Conservation (phyloP, 1,140 invertebrate species). For the Drosophila sproati region DNA sequence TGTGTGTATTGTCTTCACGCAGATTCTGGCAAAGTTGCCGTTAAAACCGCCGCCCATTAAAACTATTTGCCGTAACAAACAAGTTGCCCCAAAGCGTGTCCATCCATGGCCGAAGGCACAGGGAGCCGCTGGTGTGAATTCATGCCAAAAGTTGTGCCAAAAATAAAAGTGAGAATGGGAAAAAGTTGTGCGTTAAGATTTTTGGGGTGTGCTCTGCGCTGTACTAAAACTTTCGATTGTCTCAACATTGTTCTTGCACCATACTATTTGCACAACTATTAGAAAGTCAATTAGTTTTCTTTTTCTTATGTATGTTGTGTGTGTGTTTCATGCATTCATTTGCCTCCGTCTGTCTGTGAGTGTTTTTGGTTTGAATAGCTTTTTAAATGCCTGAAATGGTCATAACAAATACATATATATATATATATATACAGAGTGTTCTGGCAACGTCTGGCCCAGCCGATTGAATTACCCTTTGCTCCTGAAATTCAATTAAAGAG, state of each 20-base stretch:
- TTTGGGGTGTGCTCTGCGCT: constrained; percentile 13
- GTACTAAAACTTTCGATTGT: constrained; percentile 49
- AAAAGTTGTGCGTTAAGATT: constrained; percentile 59
- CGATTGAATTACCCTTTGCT: constrained; percentile 31
- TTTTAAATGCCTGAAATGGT: constrained; percentile 4
- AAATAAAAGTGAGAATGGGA: constrained; percentile 5
- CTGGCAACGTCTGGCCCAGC: neutral
- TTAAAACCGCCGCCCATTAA: constrained; percentile 76
- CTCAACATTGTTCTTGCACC: constrained; percentile 43
- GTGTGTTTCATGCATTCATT: neutral
- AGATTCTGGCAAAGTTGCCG: constrained; percentile 40
- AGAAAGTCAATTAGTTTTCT: constrained; percentile 68
- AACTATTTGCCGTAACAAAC: constrained; percentile 78
- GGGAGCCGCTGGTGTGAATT: neutral
- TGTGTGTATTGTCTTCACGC: constrained; percentile 29
- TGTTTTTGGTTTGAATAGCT: constrained; percentile 7
- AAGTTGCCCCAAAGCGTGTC: constrained; percentile 18
- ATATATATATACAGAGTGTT: neutral
- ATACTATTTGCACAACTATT: constrained; percentile 71
- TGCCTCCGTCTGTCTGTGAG: neutral
- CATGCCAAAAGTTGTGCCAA: neutral
- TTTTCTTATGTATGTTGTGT: neutral
- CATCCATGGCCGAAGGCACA: neutral
- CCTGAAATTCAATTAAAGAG: constrained; percentile 32
- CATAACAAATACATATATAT: neutral